Base-by-base conservation (phyloP, 2,797 vertebrate species). In the Lateolabrax maculatus region DNA sequence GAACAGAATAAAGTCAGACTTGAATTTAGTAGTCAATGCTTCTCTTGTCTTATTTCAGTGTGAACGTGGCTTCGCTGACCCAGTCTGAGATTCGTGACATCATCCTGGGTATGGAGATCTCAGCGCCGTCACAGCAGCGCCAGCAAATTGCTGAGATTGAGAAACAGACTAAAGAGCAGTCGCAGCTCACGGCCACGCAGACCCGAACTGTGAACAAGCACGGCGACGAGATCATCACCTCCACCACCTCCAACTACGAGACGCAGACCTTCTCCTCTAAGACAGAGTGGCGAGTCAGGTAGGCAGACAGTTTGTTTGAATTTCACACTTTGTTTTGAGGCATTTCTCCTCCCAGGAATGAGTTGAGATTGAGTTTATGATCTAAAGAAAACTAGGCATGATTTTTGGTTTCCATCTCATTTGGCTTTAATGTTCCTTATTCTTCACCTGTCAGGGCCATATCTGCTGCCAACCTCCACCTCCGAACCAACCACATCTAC, bases 21-120 rank as follows among this genome's bases (percentile, higher is more conserved):
- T 29, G 4, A 0, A n/a, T 56, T 80, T 16, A 68, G 4, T 64
- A 60, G 3, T 83, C 39, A 56, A 18, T 65, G n/a, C 6, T 48
- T 39, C 7, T 9, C 12, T 58, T 77, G 25, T 66, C 81, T 77
- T 64, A 34, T 23, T 90, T 56, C 93, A 99, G 98, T 0, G 98
- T 99, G 84, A 99, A 99, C 0, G 98, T 99, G 77, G 98, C 98
- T 0, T 99, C 98, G 0, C 92, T 99, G 91, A 99, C 98, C 0
- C 98, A 99, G 39, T 99, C 98, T 0, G 98, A 99, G 94, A 99
- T 99, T 91, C 95, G 98, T 88, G 98, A 99, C 93, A 99, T 99
- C 88, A 99, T 99, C 92, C 92, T 99, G 93, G 98, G 98, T 58
- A 99, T 99, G 98, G 98, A 99, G 95, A 99, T 99, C 90, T 99